Evolutionary conservation across 2,113 vertebrate genomes (phyloP).

Genomic region (Halcyon malimbica): DNA sequence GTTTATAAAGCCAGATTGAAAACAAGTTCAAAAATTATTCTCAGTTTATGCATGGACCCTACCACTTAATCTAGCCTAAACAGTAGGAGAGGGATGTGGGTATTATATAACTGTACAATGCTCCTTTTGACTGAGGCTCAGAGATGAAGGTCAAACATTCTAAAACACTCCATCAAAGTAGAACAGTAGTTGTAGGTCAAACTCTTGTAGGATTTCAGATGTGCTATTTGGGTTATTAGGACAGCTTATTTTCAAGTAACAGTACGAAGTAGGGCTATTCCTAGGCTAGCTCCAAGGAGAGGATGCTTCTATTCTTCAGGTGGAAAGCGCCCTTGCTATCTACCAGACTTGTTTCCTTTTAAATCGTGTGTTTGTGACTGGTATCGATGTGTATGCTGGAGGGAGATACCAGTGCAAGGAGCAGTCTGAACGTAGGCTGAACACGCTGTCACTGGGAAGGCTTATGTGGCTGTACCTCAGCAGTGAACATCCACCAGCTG

Average conservation of each 20-base stretch:
- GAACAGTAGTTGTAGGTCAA: not conserved
- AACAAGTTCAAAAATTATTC: not conserved
- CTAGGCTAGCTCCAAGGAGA: not conserved
- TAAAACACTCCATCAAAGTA: not conserved
- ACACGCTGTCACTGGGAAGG: not conserved
- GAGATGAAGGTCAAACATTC: not conserved
- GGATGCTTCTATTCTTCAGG: not conserved
- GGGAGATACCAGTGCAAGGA: not conserved
- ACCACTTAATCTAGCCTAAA: not conserved
- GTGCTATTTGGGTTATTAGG: conserved; percentile 2
- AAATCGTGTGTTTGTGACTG: not conserved
- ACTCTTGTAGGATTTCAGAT: conserved; percentile 39
- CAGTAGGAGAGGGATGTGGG: not conserved
- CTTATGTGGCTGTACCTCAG: not conserved
- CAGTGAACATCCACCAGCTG: not conserved
- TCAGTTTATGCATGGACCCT: not conserved
- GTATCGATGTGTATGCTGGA: not conserved
- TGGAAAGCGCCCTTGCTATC: not conserved
- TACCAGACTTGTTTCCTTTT: not conserved
- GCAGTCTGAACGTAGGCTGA: not conserved
- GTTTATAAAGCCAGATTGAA: not conserved
- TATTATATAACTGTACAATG: not conserved
- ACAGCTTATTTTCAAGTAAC: conserved; percentile 6
- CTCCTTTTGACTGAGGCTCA: not conserved
- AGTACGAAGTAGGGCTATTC: not conserved